Conservation (phyloP, 1,140 invertebrate species). For the Cotesia vestalis region DNA sequence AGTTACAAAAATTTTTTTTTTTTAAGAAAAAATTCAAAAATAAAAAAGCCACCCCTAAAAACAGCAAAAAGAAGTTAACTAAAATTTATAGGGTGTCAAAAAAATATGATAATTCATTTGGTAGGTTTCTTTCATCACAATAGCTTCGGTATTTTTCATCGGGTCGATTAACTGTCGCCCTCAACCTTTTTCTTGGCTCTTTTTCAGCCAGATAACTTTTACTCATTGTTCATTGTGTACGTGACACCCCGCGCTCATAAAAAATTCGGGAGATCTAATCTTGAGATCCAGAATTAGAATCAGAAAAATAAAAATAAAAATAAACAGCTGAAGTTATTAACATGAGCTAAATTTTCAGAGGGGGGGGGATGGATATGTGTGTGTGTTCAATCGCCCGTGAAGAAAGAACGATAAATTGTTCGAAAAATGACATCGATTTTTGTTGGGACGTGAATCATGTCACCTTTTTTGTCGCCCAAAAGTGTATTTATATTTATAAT, state of each 20-base stretch:
- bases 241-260: too few relatives aligned
- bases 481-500: background rate
- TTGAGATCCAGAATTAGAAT: too few relatives aligned
- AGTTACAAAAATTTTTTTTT: too few relatives aligned
- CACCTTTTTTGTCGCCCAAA: too few relatives aligned
- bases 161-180: too few relatives aligned
- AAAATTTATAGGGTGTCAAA: background rate
- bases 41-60: background rate
- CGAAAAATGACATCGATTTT: slow-evolving; percentile 31
- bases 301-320: too few relatives aligned
- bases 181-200: too few relatives aligned
- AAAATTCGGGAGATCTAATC: background rate
- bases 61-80: background rate
- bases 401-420: slow-evolving; percentile 35
- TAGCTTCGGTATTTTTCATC: too few relatives aligned
- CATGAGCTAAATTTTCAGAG: background rate
- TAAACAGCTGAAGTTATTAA: too few relatives aligned
- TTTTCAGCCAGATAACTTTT: too few relatives aligned
- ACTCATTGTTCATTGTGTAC: too few relatives aligned
- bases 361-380: background rate
- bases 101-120: slow-evolving; percentile 11
- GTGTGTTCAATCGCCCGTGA: slow-evolving; percentile 33
- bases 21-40: too few relatives aligned
- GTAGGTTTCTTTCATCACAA: slow-evolving; percentile 7
- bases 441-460: background rate